phyloP scores from a whole-genome alignment of 2,888 invertebrate species.

The Danaus chrysippus region DNA sequence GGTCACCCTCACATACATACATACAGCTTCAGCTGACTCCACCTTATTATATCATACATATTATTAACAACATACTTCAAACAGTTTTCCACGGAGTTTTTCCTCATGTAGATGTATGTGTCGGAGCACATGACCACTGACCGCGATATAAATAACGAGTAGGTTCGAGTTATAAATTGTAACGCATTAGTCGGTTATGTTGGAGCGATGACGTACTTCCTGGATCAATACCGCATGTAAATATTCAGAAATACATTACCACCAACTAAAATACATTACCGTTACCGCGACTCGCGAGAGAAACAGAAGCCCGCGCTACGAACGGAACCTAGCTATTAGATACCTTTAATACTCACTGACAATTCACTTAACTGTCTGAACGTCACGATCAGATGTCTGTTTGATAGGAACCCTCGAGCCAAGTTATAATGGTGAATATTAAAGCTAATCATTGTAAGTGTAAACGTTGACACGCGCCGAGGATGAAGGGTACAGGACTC shows the following conservation, averaged over 20 bases:
- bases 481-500: background rate
- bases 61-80: too few relatives aligned
- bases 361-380: background rate
- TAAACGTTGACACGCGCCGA: constrained; percentile 2
- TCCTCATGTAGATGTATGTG: too few relatives aligned
- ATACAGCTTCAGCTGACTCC: too few relatives aligned
- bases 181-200: constrained; percentile 13
- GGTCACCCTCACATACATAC: too few relatives aligned
- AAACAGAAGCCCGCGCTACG: background rate
- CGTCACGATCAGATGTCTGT: background rate
- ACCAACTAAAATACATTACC: background rate
- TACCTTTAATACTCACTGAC: background rate
- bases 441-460: background rate
- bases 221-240: constrained; percentile 1
- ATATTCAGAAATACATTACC: background rate
- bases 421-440: background rate
- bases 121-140: background rate
- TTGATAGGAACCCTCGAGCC: background rate
- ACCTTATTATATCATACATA: too few relatives aligned
- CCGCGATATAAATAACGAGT: background rate
- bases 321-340: too few relatives aligned
- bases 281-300: background rate
- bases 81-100: too few relatives aligned
- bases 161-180: constrained; percentile 10
- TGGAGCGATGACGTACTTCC: constrained; percentile 9